These are phyloP conservation scores for Punctoribates punctum DNA, from an alignment of 2,888 invertebrate species.

Conservation along the genomic window DNA sequence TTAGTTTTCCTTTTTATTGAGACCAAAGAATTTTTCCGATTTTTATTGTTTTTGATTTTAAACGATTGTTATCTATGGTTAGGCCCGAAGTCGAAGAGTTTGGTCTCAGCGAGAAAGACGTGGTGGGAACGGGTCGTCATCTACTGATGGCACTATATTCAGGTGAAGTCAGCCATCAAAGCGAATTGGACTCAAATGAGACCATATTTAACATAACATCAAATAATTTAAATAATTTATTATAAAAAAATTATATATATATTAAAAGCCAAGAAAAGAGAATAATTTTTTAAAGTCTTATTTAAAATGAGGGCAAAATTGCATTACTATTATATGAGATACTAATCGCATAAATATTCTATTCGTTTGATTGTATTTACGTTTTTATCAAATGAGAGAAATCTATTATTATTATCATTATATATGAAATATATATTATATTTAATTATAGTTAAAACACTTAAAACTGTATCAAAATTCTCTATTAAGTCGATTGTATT, in stretches of 20 bases:
- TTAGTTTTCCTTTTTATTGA: background rate
- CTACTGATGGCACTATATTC: conserved; percentile 35
- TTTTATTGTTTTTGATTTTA: background rate
- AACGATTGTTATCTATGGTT: background rate
- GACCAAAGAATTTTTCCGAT: too few species aligned
- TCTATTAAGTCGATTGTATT: background rate
- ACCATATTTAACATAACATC: conserved; percentile 32
- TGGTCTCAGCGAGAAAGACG: conserved; percentile 32
- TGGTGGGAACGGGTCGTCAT: conserved; percentile 41
- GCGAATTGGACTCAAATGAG: conserved; percentile 20
- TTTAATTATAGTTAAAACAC: background rate
- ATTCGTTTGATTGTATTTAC: conserved; percentile 13
- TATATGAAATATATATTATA: background rate
- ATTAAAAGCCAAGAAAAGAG: background rate
- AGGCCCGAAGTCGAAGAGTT: conserved; percentile 34
- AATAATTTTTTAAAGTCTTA: conserved; percentile 14
- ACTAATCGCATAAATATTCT: conserved; percentile 2
- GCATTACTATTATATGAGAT: background rate
- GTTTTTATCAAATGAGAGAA: background rate
- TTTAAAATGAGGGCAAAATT: conserved; percentile 16
- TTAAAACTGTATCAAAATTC: conserved; percentile 4
- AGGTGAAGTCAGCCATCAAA: background rate
- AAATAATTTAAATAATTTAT: conserved; percentile 17
- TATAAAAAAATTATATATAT: background rate
- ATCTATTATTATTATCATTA: conserved; percentile 3